A percentile compares a stretch with the other conserved stretches of the same genome.
These are phyloP conservation scores for Iguana delicatissima DNA, from an alignment of 2,797 vertebrate genomes.

Conservation along the genomic window DNA sequence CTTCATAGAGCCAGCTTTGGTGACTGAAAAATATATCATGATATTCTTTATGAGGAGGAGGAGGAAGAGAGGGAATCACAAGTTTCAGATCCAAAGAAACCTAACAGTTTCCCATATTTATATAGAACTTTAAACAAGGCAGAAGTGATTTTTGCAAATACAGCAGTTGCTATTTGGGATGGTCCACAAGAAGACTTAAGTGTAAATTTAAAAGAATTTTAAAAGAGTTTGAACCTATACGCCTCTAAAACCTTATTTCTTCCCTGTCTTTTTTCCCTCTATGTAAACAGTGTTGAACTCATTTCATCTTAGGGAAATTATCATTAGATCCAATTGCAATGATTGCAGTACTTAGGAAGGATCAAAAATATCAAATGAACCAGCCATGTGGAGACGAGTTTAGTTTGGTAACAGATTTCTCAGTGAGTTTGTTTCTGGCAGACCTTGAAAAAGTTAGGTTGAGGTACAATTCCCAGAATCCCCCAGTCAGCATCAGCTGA, in stretches of 20 bases:
- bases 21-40: slow-evolving; percentile 19
- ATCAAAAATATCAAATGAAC: background rate
- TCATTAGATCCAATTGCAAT: background rate
- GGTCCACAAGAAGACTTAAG: slow-evolving; percentile 2
- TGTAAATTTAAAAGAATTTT: background rate
- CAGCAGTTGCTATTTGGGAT: slow-evolving; percentile 32
- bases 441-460: too few relatives aligned
- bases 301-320: background rate
- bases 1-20: background rate
- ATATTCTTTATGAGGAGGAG: slow-evolving; percentile 38
- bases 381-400: background rate
- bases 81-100: background rate
- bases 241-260: background rate
- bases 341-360: background rate
- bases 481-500: too few relatives aligned
- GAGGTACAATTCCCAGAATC: too few relatives aligned
- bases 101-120: slow-evolving; percentile 2
- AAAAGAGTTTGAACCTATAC: background rate
- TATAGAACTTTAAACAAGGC: background rate
- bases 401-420: background rate
- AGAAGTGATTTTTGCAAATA: background rate
- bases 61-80: background rate
- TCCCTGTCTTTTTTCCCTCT: background rate
- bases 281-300: background rate
- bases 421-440: background rate